Evolutionary conservation across 2,797 vertebrate genomes (phyloP), one percentile per base, ranked within the genome.

Genomic region (Pipistrellus pygmaeus): DNA sequence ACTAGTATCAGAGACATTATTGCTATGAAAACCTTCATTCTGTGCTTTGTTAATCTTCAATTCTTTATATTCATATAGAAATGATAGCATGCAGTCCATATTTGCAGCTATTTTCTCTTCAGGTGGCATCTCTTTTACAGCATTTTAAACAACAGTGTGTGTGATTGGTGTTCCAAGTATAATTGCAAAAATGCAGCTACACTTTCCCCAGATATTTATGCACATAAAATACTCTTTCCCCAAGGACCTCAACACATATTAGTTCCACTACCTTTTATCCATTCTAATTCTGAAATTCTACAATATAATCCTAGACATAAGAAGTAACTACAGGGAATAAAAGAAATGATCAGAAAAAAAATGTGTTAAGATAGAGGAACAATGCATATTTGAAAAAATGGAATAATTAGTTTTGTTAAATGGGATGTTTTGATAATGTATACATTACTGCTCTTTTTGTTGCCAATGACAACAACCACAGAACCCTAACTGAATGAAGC

Each of bases 1-100:
- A 21, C 66, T 97, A 84, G 38, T 86, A 62, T 87, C 27, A 88
- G 15, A 84, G 46, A 41, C 1, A 85, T 53, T 81, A 83, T 18
- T 41, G 6, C 84, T 92, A 44, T 72, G 93, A 91, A 96, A 98
- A 44, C 8, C 14, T 41, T 91, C 68, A 90, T 81, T 62, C 51
- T 72, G 7, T 89, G 25, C 85, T 82, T 94, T 46, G 32, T 96
- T 97, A 90, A 81, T 73, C 86, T 48, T 93, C 60, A 76, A 7
- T 17, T 27, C 6, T 87, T 94, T 92, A 93, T 78, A 85, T 2
- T 73, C 53, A 72, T 44, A 94, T 57, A 93, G 60, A 82, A 91
- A 95, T 73, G 4, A 90, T 85, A 80, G n/a, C 25, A 66, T 92
- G 72, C 5, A 80, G 27, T 53, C 60, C 27, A 95, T 83, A 84